These are phyloP conservation scores for Ectropis crepuscularia DNA, from an alignment of 2,888 invertebrate genomes.

Conservation along the genomic window DNA sequence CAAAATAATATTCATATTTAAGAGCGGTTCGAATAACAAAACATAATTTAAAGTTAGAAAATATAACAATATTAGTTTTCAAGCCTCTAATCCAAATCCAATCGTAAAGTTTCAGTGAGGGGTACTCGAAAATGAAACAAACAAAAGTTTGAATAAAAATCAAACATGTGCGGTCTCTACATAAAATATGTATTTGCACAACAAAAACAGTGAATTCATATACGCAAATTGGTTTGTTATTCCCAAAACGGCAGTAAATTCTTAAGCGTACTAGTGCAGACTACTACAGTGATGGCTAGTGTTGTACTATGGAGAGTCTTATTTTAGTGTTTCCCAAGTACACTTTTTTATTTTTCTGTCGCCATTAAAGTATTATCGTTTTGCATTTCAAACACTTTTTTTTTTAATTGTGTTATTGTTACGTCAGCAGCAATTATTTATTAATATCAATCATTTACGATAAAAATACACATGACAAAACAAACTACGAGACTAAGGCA, in stretches of 20 bases:
- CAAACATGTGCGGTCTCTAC: slow-evolving; percentile 1
- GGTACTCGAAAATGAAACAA: slow-evolving; percentile 3
- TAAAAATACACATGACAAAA: too few species aligned
- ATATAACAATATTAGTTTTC: neutral
- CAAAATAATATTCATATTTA: too few species aligned
- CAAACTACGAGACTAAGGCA: too few species aligned
- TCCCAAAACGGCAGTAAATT: slow-evolving; percentile 61
- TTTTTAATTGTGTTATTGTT: too few species aligned
- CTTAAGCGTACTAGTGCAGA: slow-evolving; percentile 44
- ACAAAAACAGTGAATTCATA: slow-evolving; percentile 56
- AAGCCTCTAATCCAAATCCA: slow-evolving; percentile 3
- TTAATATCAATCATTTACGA: too few species aligned
- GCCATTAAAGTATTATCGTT: too few species aligned
- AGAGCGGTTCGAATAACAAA: neutral
- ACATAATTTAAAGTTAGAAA: neutral
- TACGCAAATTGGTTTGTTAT: slow-evolving; percentile 56
- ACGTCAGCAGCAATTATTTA: too few species aligned
- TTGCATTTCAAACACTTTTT: too few species aligned
- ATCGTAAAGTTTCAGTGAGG: slow-evolving; percentile 3
- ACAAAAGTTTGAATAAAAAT: slow-evolving; percentile 9
- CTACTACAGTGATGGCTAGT: slow-evolving; percentile 33
- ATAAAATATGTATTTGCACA: slow-evolving; percentile 35
- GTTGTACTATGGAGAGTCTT: neutral
- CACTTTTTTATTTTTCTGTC: neutral
- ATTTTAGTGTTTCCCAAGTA: neutral